Percentiles rank a stretch among this genome's conserved stretches.
Evolutionary conservation across 1,140 invertebrate genomes (phyloP).

Genomic region (Drosophila rufa): DNA sequence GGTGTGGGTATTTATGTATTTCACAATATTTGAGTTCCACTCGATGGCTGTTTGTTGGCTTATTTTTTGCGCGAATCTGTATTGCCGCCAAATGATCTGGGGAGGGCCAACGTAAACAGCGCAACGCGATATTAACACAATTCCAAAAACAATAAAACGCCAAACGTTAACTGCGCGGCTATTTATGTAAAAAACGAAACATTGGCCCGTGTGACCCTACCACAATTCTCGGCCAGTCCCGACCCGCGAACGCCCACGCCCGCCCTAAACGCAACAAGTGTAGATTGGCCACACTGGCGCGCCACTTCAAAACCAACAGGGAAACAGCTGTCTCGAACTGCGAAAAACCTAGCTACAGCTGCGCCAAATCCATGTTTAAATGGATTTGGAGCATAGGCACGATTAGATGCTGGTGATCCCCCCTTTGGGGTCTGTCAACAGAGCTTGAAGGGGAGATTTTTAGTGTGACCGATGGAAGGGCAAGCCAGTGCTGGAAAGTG

Average conservation of each 20-base stretch:
- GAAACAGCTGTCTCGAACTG: neutral
- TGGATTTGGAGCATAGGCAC: no score
- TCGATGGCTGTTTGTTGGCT: constrained; percentile 6
- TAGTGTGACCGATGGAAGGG: neutral
- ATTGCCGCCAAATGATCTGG: constrained; percentile 14
- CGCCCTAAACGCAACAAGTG: constrained; percentile 11
- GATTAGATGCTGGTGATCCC: neutral
- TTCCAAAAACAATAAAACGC: constrained; percentile 59
- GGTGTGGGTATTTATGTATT: constrained; percentile 43
- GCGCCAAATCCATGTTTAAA: neutral
- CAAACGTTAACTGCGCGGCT: constrained; percentile 54
- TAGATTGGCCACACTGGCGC: constrained; percentile 1
- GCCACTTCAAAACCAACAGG: neutral
- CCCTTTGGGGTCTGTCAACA: neutral
- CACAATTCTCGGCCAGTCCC: neutral
- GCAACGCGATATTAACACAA: constrained; percentile 57
- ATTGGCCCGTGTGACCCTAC: constrained; percentile 21
- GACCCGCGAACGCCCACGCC: neutral
- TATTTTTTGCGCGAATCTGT: constrained; percentile 12
- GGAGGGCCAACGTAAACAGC: constrained; percentile 25
- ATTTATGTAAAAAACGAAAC: constrained; percentile 41
- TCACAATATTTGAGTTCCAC: constrained; percentile 46
- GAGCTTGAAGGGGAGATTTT: neutral
- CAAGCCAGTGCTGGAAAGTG: neutral
- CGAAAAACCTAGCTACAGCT: no score